These are phyloP conservation scores for Canis aureus DNA, from an alignment of 2,113 vertebrate genomes.

Conservation along the genomic window DNA sequence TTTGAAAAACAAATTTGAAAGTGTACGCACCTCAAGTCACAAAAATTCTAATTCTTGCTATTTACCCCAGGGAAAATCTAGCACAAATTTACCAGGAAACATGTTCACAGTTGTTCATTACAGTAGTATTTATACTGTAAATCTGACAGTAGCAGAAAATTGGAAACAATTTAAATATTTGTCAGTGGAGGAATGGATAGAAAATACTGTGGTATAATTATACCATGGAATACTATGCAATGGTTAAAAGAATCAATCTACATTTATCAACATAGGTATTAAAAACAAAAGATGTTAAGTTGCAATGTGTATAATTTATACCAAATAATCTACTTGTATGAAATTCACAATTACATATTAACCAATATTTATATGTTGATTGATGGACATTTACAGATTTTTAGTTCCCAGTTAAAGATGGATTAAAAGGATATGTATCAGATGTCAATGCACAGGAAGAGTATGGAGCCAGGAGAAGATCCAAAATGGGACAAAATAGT, in stretches of 20 bases:
- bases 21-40: neutral
- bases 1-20: slow-evolving; percentile 5
- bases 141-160: neutral
- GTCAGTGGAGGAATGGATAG: neutral
- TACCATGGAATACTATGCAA: neutral
- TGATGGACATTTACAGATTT: neutral
- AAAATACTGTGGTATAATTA: neutral
- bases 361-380: neutral
- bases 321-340: neutral
- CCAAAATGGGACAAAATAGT: neutral
- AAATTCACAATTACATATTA: neutral
- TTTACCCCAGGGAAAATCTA: neutral
- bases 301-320: neutral
- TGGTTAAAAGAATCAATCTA: neutral
- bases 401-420: neutral
- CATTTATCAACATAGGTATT: neutral
- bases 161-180: neutral
- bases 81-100: neutral
- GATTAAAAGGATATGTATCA: neutral
- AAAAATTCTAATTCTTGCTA: slow-evolving; percentile 37
- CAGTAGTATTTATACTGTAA: neutral
- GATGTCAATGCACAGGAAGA: neutral
- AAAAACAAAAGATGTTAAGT: neutral
- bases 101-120: neutral
- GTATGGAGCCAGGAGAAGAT: neutral